Conservation (phyloP, 2,113 vertebrate genomes). For the Ailurus styani region DNA sequence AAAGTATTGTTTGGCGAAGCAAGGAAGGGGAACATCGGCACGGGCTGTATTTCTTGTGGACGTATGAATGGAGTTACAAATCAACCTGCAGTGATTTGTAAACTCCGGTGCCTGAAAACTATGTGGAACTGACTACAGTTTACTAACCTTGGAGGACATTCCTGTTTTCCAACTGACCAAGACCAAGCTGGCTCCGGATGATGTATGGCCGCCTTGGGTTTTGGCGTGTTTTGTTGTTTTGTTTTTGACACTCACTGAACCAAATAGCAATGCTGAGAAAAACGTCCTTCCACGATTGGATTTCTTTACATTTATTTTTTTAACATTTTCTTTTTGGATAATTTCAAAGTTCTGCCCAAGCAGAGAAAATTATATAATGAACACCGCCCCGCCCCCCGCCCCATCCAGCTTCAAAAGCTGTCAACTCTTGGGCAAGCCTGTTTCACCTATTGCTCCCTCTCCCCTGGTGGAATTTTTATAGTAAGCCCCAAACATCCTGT, state of each 20-base stretch:
- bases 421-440: not conserved
- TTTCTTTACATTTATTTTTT: not conserved
- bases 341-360: not conserved
- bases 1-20: constrained; percentile 9
- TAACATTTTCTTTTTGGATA: constrained; percentile 5
- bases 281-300: not conserved
- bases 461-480: not conserved
- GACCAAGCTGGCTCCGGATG: constrained; percentile 12
- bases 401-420: not conserved
- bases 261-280: not conserved
- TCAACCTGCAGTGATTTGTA: constrained; percentile 46
- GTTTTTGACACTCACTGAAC: not conserved
- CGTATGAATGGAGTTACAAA: constrained; percentile 59
- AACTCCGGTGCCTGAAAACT: constrained; percentile 41
- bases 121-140: constrained; percentile 57
- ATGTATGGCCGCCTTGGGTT: not conserved
- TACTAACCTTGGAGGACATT: constrained; percentile 57
- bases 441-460: not conserved
- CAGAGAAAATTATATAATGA: not conserved
- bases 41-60: constrained; percentile 52
- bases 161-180: constrained; percentile 64
- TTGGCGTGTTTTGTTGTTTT: not conserved
- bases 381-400: no score
- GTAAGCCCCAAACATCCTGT: not conserved
- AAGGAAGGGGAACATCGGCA: not conserved